These are phyloP conservation scores for Nothocercus julius DNA, from an alignment of 2,113 vertebrate genomes.

Conservation along the genomic window DNA sequence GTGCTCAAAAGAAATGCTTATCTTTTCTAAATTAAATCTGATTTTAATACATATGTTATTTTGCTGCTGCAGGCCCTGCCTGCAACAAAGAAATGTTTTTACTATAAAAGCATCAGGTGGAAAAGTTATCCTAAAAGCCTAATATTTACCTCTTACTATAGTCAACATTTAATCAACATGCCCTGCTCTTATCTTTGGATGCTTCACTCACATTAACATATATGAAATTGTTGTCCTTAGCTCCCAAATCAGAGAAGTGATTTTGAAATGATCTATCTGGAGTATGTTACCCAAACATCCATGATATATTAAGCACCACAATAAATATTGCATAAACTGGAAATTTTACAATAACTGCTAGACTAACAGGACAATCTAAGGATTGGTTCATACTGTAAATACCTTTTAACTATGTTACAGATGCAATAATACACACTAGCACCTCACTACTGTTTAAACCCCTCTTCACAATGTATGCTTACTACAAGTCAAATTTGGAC, in stretches of 20 bases:
- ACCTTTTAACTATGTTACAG: not conserved
- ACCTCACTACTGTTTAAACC: not conserved
- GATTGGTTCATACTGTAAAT: not conserved
- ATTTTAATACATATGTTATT: not conserved
- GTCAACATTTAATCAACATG: not conserved
- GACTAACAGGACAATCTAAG: not conserved
- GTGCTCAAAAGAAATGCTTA: not conserved
- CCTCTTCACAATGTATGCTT: not conserved
- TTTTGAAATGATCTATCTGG: not conserved
- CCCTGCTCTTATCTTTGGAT: not conserved
- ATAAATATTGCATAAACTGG: not conserved
- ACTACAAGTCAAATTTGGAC: not conserved
- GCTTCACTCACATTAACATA: not conserved
- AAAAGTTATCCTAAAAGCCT: not conserved
- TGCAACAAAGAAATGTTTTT: not conserved
- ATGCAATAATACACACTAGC: not conserved
- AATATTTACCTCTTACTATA: not conserved
- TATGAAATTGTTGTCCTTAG: not conserved
- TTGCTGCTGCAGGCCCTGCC: not conserved
- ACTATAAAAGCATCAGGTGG: not conserved
- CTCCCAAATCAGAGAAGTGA: not conserved
- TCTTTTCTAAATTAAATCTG: not conserved
- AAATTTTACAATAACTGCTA: not conserved
- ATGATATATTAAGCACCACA: not conserved
- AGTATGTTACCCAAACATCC: not conserved